Evolutionary conservation across 2,888 invertebrate species (phyloP), one percentile per base, ranked within the genome.

Genomic region (Neoascia interrupta): DNA sequence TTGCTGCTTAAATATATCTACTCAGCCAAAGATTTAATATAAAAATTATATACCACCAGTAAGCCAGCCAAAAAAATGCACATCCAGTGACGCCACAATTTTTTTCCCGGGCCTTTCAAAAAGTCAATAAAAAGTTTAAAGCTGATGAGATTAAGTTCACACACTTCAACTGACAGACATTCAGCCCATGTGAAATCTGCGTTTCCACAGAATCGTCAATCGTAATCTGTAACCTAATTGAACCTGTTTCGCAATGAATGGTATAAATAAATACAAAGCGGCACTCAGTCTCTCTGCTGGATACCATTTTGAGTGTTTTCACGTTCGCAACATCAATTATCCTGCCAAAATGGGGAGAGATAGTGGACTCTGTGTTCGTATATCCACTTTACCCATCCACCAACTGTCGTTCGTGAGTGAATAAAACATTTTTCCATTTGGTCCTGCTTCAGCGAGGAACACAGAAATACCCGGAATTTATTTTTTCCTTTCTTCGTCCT

Each of bases 341-440:
- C 54, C 61, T 23, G 5, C 41, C 37, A 26, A 47, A 34, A 36
- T 69, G 26, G 56, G 1, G 41, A 63, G n/a, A 28, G 41, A 39
- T 3, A 11, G 18, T 37, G 45, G 45, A 41, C 51, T 13, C 34
- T 51, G 5, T 4, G 16, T 15, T 37, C 10, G n/a, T 21, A 43
- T 6, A 19, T 41, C 18, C 23, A 28, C n/a, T n/a, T n/a, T 5
- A 13, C 26, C 16, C 3, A 28, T n/a, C 26, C 6, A 3, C 28
- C 21, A 39, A 39, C 18, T 26, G 23, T 23, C 45, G n/a, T n/a
- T 21, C 39, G 26, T 3, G 36, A 49, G 37, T 58, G 58, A 72
- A 72, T 76, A 64, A 64, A 58, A 47, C 41, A 60, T 72, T 37
- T 45, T 39, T 45, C 39, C 72, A 76, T 70, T 39, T 54, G 47